phyloP scores from a whole-genome alignment of 2,888 invertebrate genomes.

The Lapara coniferarum region DNA sequence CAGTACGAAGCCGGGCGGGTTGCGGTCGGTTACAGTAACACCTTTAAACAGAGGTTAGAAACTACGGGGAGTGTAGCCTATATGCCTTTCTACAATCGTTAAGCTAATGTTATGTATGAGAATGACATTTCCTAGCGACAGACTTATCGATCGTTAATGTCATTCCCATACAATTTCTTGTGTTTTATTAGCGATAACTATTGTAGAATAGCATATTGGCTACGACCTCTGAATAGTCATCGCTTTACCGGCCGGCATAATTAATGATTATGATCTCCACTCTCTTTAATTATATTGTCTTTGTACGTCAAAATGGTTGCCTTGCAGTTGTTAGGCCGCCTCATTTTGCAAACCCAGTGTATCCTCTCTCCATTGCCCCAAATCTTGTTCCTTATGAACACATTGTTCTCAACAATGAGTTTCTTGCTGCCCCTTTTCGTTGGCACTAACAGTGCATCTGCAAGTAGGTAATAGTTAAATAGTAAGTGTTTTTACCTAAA shows the following conservation, averaged over 20 bases:
- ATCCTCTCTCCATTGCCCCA: conserved; percentile 32
- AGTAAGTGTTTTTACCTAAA: not conserved
- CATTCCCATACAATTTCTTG: too few species aligned
- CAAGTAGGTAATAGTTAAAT: not conserved
- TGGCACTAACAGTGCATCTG: conserved; percentile 32
- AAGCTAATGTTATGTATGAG: too few species aligned
- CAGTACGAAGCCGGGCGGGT: too few species aligned
- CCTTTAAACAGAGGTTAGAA: too few species aligned
- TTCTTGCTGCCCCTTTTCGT: conserved; percentile 38
- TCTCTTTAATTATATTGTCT: conserved; percentile 37
- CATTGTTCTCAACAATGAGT: conserved; percentile 35
- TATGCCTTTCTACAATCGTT: too few species aligned
- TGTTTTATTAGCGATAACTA: too few species aligned
- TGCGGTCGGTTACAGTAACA: too few species aligned
- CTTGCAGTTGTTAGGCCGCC: conserved; percentile 38
- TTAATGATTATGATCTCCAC: conserved; percentile 37
- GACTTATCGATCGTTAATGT: too few species aligned
- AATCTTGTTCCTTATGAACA: conserved; percentile 41
- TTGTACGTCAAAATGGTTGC: conserved; percentile 44
- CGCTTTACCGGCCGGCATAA: not conserved
- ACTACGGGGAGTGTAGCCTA: too few species aligned
- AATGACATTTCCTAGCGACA: too few species aligned
- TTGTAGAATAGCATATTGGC: too few species aligned
- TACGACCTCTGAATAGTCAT: too few species aligned
- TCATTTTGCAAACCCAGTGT: conserved; percentile 44